Evolutionary conservation across 2,888 invertebrate genomes (phyloP), one percentile per base, ranked within the genome.

Genomic region (Agrilus mali): DNA sequence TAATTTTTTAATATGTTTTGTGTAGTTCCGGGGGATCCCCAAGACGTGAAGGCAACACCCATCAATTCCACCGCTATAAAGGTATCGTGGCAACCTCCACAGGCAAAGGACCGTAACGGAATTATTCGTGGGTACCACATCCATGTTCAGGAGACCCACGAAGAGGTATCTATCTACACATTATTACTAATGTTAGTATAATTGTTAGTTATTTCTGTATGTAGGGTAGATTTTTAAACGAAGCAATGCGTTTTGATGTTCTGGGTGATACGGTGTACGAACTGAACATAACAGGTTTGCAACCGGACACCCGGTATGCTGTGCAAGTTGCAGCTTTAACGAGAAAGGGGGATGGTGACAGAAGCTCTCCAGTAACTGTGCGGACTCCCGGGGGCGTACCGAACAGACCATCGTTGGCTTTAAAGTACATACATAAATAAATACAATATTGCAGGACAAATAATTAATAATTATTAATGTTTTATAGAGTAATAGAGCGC

Each of bases 21-120:
- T 74, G 70, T 80, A 97, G 97, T 98, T 76, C 97, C 97, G 57
- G 95, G 95, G 52, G 88, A 94, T 70, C 97, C 97, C 38, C 86
- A 88, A 68, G 87, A 90, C 60, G 92, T 98, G 50, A 83, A 84
- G 67, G 86, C 86, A 36, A 79, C 77, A 48, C 78, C 89, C 16
- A 75, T 96, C 63, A 97, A 96, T 73, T 96, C 97, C 1, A 95
- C 96, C n/a, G 82, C 94, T 33, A 83, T 97, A 53, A 84, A 84
- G 65, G 92, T 97, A 41, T 80, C 82, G 48, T 98, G 98, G 98
- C 86, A 89, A 60, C 86, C 92, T 7, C 98, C 97, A 0, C 75
- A 78, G 47, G 83, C 86, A 54, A 87, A 88, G 59, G 93, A 95
- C 58, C 82, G 88, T 50, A 93, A 96, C 63, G 96, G 96, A 38